A percentile compares a stretch with the other conserved stretches of the same genome.
Conservation (phyloP, 1,140 invertebrate species). For the Neelides sp. region DNA sequence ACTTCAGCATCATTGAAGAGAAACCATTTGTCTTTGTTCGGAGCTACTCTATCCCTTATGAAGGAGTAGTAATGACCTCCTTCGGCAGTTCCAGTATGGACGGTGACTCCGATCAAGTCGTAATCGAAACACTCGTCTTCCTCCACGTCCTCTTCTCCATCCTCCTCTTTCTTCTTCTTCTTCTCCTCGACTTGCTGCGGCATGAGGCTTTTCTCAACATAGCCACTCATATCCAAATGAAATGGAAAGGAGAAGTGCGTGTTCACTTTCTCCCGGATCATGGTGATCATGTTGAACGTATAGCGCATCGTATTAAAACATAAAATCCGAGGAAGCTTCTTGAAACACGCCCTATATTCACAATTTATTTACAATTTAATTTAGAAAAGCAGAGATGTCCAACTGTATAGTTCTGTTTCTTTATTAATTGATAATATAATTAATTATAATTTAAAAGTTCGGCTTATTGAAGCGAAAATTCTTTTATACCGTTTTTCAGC, state of each 20-base stretch:
- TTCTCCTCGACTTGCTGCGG: conserved; percentile 61
- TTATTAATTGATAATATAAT: background rate
- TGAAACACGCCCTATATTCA: conserved; percentile 70
- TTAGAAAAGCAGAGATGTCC: conserved; percentile 5
- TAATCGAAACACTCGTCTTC: conserved; percentile 59
- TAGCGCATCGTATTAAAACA: conserved; percentile 98
- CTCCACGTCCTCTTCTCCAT: conserved; percentile 10
- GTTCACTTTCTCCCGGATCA: conserved; percentile 94
- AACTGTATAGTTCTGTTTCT: background rate
- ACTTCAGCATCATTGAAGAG: conserved; percentile 94
- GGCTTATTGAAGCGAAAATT: background rate
- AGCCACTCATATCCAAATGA: conserved; percentile 81
- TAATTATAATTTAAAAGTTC: too few species aligned
- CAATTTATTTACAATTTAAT: conserved; percentile 16
- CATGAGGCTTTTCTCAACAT: conserved; percentile 86
- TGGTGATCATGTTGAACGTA: conserved; percentile 93
- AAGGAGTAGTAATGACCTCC: conserved; percentile 95
- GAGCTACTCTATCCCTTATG: conserved; percentile 62
- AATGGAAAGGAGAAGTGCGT: conserved; percentile 95
- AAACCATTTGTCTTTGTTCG: conserved; percentile 74
- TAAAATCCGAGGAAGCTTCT: conserved; percentile 78
- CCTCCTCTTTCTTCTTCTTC: conserved; percentile 8
- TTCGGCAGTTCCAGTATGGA: conserved; percentile 90
- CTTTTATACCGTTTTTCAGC: conserved; percentile 66
- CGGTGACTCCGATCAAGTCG: conserved; percentile 86